Evolutionary conservation across 2,113 vertebrate species (phyloP).

Genomic region (Jaculus jaculus): DNA sequence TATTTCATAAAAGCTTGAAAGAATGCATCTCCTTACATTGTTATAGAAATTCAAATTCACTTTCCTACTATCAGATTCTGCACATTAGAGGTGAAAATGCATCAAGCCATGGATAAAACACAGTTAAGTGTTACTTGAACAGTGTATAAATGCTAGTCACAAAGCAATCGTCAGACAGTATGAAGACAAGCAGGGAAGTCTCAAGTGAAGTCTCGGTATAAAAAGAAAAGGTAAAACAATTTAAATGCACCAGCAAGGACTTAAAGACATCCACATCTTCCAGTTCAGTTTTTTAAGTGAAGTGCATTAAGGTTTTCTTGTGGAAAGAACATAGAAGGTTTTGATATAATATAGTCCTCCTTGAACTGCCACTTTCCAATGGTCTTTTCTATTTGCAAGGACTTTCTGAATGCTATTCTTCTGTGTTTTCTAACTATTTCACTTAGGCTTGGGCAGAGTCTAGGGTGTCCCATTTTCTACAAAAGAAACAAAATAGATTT

Average conservation of each 20-base stretch:
- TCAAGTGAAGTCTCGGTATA: not conserved
- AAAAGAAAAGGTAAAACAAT: constrained; percentile 8
- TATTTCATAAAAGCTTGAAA: not conserved
- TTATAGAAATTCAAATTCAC: constrained; percentile 38
- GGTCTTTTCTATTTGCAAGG: not conserved
- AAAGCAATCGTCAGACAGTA: not conserved
- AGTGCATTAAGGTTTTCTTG: constrained; percentile 8
- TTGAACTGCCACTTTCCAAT: not conserved
- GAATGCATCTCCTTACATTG: not conserved
- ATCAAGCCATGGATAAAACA: not conserved
- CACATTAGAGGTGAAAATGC: not conserved
- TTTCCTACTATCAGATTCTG: constrained; percentile 17
- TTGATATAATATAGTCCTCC: not conserved
- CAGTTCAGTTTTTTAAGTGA: constrained; percentile 13
- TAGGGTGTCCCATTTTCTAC: not conserved
- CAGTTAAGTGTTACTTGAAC: not conserved
- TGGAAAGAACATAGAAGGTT: not conserved
- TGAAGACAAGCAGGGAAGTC: not conserved
- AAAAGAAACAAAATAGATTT: not conserved
- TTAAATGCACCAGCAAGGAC: not conserved
- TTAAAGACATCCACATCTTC: constrained; percentile 21
- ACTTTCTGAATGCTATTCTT: not conserved
- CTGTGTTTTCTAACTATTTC: not conserved
- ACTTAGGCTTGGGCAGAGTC: not conserved
- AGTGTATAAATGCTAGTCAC: not conserved